These are phyloP conservation scores for Phoxinus phoxinus DNA, from an alignment of 2,113 vertebrate species.

Conservation along the genomic window DNA sequence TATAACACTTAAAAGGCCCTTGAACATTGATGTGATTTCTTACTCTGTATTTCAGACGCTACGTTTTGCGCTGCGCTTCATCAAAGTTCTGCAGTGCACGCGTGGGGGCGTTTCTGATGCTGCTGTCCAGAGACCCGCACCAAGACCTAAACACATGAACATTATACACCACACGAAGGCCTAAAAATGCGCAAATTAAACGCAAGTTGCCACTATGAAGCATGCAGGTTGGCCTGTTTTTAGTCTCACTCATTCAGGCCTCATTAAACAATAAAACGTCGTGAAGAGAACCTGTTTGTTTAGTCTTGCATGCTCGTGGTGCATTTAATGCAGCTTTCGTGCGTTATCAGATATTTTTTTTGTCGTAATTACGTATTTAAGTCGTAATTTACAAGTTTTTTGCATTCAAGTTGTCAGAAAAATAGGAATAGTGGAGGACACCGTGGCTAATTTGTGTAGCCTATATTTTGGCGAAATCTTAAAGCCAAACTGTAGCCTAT, in stretches of 20 bases:
- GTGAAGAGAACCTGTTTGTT: not conserved
- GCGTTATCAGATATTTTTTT: not conserved
- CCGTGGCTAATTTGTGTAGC: not conserved
- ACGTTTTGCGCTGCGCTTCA: not conserved
- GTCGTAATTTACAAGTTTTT: no score
- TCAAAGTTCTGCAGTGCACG: slow-evolving; percentile 39
- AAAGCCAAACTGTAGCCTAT: not conserved
- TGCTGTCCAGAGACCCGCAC: slow-evolving; percentile 19
- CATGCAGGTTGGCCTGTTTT: slow-evolving; percentile 5
- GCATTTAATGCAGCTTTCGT: not conserved
- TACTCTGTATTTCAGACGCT: not conserved
- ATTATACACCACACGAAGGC: not conserved
- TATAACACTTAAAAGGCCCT: not conserved
- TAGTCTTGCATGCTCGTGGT: not conserved
- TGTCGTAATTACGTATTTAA: no score
- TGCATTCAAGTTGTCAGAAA: not conserved
- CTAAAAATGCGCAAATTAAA: not conserved
- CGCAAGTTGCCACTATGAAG: not conserved
- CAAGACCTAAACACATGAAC: not conserved
- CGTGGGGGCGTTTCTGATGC: slow-evolving; percentile 43
- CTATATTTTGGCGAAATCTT: not conserved
- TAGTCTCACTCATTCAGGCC: not conserved
- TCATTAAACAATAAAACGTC: not conserved
- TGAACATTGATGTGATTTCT: not conserved
- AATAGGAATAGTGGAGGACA: not conserved